Evolutionary conservation across 1,140 invertebrate genomes (phyloP).

Genomic region (Trichonephila clavata): DNA sequence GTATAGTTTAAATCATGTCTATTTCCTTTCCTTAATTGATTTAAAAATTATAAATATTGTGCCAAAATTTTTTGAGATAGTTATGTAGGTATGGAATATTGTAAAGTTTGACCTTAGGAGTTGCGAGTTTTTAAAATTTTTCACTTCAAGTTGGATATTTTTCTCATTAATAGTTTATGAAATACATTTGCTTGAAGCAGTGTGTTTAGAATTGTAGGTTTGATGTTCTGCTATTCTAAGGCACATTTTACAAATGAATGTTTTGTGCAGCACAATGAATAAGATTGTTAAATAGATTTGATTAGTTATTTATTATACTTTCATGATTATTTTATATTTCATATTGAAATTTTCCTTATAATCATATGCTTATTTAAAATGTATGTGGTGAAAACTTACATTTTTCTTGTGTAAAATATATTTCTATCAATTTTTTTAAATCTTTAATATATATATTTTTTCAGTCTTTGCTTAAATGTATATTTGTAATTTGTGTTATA

Average conservation of each 20-base stretch:
- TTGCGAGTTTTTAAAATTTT: not conserved
- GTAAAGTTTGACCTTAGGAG: not conserved
- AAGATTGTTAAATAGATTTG: not conserved
- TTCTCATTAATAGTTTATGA: not conserved
- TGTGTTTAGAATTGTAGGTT: constrained; percentile 20
- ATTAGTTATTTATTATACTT: not conserved
- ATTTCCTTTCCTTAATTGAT: not conserved
- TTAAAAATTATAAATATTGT: constrained; percentile 1
- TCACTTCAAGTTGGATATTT: not conserved
- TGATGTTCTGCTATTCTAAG: not conserved
- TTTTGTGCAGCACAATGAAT: not conserved
- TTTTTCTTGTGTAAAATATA: not conserved
- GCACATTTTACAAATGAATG: not conserved
- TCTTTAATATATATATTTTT: not conserved
- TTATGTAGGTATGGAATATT: constrained; percentile 2
- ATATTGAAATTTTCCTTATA: not conserved
- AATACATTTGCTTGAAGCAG: not conserved
- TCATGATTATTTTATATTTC: not conserved
- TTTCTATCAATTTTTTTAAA: not conserved
- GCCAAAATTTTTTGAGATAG: not conserved
- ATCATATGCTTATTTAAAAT: not conserved
- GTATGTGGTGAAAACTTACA: not conserved
- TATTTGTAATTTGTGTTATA: constrained; percentile 4
- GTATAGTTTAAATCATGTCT: not conserved
- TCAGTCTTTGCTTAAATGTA: not conserved